phyloP scores from a whole-genome alignment of 1,140 invertebrate genomes.

The Thalassaphorura encarpata region DNA sequence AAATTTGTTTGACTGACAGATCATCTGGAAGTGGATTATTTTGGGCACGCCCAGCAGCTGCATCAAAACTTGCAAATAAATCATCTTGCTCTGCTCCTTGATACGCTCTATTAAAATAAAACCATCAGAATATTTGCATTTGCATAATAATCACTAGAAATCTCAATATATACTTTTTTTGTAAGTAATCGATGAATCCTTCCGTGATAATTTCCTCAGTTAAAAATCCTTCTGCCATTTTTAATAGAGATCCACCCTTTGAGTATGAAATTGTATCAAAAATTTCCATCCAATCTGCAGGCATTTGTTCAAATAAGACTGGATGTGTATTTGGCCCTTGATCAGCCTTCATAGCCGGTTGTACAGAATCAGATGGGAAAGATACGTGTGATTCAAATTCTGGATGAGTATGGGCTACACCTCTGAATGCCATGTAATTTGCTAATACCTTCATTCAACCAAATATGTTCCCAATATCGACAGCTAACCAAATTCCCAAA shows the following conservation, averaged over 20 bases:
- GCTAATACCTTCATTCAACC: slow-evolving; percentile 27
- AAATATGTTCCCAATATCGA: slow-evolving; percentile 21
- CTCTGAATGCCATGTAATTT: slow-evolving; percentile 8
- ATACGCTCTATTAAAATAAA: background rate
- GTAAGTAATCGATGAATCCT: slow-evolving; percentile 10
- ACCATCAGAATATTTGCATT: slow-evolving; percentile 5
- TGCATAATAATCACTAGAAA: too few species aligned
- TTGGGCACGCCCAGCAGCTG: slow-evolving; percentile 40
- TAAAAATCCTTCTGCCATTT: slow-evolving; percentile 15
- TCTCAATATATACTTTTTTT: too few species aligned
- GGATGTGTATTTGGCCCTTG: background rate
- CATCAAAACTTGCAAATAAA: slow-evolving; percentile 52
- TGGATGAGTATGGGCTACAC: slow-evolving; percentile 2
- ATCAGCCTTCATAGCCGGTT: slow-evolving; percentile 6
- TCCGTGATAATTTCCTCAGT: slow-evolving; percentile 9
- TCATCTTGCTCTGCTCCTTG: slow-evolving; percentile 48
- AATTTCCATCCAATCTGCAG: slow-evolving; percentile 9
- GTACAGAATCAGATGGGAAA: background rate
- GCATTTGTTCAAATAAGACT: background rate
- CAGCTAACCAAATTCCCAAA: slow-evolving; percentile 61
- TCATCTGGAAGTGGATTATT: slow-evolving; percentile 46
- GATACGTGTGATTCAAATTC: slow-evolving; percentile 5
- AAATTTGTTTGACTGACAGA: slow-evolving; percentile 58
- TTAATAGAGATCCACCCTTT: slow-evolving; percentile 22
- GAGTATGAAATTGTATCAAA: slow-evolving; percentile 25